Conservation (phyloP, 2,113 vertebrate genomes). For the Anolis sagrei region DNA sequence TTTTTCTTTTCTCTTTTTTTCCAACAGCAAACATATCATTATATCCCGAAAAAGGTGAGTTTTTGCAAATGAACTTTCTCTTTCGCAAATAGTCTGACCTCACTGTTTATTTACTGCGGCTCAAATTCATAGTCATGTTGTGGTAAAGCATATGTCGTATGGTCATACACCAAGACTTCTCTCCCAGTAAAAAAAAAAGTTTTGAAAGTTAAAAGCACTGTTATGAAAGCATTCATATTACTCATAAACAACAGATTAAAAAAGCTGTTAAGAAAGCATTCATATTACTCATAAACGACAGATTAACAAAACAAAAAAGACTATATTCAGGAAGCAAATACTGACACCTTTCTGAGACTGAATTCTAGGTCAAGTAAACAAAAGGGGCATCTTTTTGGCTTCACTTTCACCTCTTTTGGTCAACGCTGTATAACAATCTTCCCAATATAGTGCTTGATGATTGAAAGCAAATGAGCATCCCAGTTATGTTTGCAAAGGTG, state of each 20-base stretch:
- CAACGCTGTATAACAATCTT: background rate
- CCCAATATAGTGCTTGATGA: constrained; percentile 31
- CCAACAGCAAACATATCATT: constrained; percentile 65
- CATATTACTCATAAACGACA: constrained; percentile 12
- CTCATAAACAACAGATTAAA: constrained; percentile 2
- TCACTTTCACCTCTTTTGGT: constrained; percentile 10
- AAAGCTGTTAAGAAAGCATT: constrained; percentile 11
- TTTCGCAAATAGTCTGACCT: constrained; percentile 45
- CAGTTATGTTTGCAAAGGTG: background rate
- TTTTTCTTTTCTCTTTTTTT: constrained; percentile 17
- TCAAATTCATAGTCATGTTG: constrained; percentile 14
- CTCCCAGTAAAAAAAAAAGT: background rate
- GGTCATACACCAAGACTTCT: background rate
- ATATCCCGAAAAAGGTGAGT: constrained; percentile 57
- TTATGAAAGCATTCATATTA: constrained; percentile 20
- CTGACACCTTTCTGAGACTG: background rate
- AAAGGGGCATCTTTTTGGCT: constrained; percentile 17
- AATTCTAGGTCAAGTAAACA: background rate
- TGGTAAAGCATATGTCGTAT: constrained; percentile 11
- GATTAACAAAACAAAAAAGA: constrained; percentile 31
- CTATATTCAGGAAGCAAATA: constrained; percentile 18
- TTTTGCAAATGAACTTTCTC: constrained; percentile 53
- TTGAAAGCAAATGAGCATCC: background rate
- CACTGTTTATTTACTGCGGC: constrained; percentile 46
- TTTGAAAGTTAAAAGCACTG: background rate